Base-by-base conservation (phyloP, 1,140 invertebrate species). In the Hypothenemus hampei region DNA sequence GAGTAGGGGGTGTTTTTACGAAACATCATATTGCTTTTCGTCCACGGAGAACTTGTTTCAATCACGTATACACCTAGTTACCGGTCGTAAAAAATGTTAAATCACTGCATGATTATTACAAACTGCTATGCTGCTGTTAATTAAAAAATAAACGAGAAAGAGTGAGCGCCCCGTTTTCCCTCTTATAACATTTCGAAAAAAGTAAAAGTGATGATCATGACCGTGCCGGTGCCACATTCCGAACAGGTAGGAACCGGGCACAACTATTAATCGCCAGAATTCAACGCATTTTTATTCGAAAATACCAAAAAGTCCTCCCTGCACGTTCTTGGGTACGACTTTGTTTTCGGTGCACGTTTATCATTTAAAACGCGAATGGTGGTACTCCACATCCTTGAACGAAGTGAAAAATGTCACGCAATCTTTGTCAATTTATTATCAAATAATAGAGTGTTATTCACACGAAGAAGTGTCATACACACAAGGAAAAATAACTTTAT, bases 401-500 rank as follows among this genome's bases (percentile, higher is more conserved):
- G 50, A 52, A 43, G 51, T 54, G 51, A 54, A 54, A 54, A 54
- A 54, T 45, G 39, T 21, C 43, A 31, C 43, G 39, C 39, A 52
- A 45, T 39, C 47, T 36, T 49, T 23, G 39, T 54, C 19, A 41
- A 54, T 54, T 46, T 46, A 46, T 54, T 45, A 54, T 54, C 57
- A 46, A 58, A 58, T 52, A 45, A 53, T 57, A 57, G 40, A 41
- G 46, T 39, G 43, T 43, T 54, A 54, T 54, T 52, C 39, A 57
- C 49, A 48, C 24, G 33, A n/a, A n/a, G n/a, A 29, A 29, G 47
- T 53, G 44, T 46, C 43, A n/a, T n/a, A n/a, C n/a, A 53, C 49
- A 54, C 19, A 45, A 20, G 46, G 58, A 58, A 64, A 67, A 67
- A 67, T 67, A 67, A 67, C 65, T 67, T 65, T 46, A 62, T 63